Evolutionary conservation across 2,888 invertebrate genomes (phyloP), one percentile per base, ranked within the genome.

Genomic region (Marasmarcha lunaedactyla): DNA sequence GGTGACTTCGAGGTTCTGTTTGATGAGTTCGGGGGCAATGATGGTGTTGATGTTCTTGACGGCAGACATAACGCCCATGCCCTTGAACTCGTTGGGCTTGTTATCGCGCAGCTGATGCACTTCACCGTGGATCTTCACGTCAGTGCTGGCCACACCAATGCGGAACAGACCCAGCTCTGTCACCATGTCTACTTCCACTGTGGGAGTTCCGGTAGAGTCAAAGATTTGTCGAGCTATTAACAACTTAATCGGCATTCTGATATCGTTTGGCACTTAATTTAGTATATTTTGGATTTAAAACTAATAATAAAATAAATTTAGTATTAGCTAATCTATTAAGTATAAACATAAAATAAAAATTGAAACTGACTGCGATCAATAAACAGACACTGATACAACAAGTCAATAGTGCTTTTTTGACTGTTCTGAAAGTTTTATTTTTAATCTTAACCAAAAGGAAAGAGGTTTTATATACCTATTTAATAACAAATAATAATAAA

Each of bases 81-180:
- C 98, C 63, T 91, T 91, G 69, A 96, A 97, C 46, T 90, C 88
- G 14, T 84, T 78, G 55, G 94, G 92, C 58, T 91, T 93, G 47
- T 91, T 89, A 71, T 99, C 99, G 44, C 99, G 89, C 47, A 99
- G 85, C 73, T 99, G 98, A 40, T 97, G 73, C 38, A 98, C 95
- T 83, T 99, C 99, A 59, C 97, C 91, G 40, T 94, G 87, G 56
- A 97, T 98, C 54, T 97, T 97, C 10, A 90, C 90, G 41, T 98
- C 98, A 37, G 97, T 98, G 33, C 97, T 97, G 14, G 99, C 98
- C 2, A 99, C 98, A 34, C 97, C 98, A 42, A 97, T 91, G 40
- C 97, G 87, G 77, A 93, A 94, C 15, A 93, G 70, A n/a, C 93
- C 96, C 57, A 91, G 89, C 60, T 92, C 96, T 5, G 91, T 91